Conservation (phyloP, 2,113 vertebrate genomes). For the Cochlearius cochlearius region DNA sequence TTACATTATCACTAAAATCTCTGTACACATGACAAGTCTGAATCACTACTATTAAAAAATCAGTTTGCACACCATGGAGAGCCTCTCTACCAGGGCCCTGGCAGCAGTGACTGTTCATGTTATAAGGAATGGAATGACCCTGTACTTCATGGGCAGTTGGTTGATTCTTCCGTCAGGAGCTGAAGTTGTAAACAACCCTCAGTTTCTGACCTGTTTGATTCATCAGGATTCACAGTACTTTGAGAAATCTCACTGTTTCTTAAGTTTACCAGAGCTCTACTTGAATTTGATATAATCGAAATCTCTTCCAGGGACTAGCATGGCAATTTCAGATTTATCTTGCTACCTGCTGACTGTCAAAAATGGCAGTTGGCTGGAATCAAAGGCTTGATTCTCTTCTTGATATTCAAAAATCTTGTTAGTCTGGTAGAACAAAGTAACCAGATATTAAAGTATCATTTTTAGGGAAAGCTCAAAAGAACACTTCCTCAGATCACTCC, state of each 20-base stretch:
- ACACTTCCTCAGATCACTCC: not conserved
- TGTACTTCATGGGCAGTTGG: not conserved
- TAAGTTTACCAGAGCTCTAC: not conserved
- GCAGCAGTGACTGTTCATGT: not conserved
- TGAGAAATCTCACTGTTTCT: not conserved
- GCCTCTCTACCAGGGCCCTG: not conserved
- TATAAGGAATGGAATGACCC: not conserved
- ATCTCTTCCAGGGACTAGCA: not conserved
- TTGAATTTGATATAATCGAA: not conserved
- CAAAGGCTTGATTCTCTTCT: not conserved
- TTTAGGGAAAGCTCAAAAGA: not conserved
- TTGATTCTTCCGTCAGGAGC: not conserved
- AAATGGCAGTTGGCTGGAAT: not conserved
- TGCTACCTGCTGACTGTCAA: not conserved
- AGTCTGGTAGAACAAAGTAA: not conserved
- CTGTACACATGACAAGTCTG: not conserved
- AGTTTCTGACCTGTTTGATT: not conserved
- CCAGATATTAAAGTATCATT: not conserved
- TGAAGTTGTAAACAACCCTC: not conserved
- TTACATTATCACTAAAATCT: not conserved
- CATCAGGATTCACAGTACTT: not conserved
- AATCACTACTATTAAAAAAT: not conserved
- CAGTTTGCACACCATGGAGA: not conserved
- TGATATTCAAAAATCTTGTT: not conserved
- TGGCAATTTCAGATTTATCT: not conserved